Evolutionary conservation across 2,888 invertebrate genomes (phyloP).

Genomic region (Polyommatus icarus): DNA sequence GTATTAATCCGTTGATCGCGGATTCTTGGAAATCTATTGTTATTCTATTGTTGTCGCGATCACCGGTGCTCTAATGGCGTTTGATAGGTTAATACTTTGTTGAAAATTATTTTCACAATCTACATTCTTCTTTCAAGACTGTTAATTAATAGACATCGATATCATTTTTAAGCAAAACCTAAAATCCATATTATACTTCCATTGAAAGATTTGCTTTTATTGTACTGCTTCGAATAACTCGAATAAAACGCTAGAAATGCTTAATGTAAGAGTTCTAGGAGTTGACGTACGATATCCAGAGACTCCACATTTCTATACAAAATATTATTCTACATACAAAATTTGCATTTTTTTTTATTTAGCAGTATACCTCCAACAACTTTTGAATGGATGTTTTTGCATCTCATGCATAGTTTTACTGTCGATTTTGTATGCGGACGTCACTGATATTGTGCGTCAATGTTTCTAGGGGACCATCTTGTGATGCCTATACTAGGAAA

Average conservation of each 20-base stretch:
- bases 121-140: too few relatives aligned
- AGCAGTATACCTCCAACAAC: too few relatives aligned
- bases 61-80: too few relatives aligned
- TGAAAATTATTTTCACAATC: background rate
- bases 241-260: background rate
- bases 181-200: background rate
- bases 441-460: background rate
- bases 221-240: constrained; percentile 1
- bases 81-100: background rate
- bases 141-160: background rate
- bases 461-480: background rate
- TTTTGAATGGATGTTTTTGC: too few relatives aligned
- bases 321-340: background rate
- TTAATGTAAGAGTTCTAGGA: background rate
- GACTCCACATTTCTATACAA: background rate
- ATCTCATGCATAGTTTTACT: background rate
- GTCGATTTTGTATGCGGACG: background rate
- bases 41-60: too few relatives aligned
- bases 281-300: background rate
- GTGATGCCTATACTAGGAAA: background rate
- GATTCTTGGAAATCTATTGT: too few relatives aligned
- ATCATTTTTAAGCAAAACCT: background rate
- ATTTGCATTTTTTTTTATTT: too few relatives aligned
- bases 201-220: background rate
- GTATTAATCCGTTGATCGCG: too few relatives aligned